These are phyloP conservation scores for Drosophila pseudotakahashii DNA, from an alignment of 2,888 invertebrate species.

Conservation along the genomic window DNA sequence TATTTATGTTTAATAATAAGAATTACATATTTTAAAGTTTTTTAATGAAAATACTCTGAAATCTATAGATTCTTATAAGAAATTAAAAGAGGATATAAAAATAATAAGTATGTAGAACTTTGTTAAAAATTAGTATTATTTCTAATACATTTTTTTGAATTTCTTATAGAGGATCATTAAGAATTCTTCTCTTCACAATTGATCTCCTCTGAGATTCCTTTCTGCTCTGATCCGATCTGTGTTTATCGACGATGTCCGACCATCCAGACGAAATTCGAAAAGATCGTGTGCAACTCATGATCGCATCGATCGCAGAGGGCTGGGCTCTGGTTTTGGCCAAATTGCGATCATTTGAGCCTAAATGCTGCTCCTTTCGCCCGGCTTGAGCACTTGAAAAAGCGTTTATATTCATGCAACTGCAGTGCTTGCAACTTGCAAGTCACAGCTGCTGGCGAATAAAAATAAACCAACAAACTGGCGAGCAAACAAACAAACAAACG, in stretches of 20 bases:
- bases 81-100: no score
- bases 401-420: conserved; percentile 28
- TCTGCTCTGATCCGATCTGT: background rate
- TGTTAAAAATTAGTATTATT: no score
- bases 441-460: conserved; percentile 10
- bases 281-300: conserved; percentile 31
- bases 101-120: no score
- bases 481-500: conserved; percentile 33
- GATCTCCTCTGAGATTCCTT: background rate
- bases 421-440: background rate
- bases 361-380: conserved; percentile 28
- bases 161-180: no score
- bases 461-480: conserved; percentile 7
- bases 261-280: background rate
- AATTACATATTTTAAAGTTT: no score
- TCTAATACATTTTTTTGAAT: no score
- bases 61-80: no score
- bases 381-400: conserved; percentile 46
- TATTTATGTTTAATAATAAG: no score
- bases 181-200: background rate
- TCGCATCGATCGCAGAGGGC: conserved; percentile 53
- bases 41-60: no score
- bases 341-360: conserved; percentile 53
- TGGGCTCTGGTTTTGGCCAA: conserved; percentile 29
- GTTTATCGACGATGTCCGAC: background rate